Conservation (phyloP, 2,797 vertebrate genomes). For the Sebastes oblongus region DNA sequence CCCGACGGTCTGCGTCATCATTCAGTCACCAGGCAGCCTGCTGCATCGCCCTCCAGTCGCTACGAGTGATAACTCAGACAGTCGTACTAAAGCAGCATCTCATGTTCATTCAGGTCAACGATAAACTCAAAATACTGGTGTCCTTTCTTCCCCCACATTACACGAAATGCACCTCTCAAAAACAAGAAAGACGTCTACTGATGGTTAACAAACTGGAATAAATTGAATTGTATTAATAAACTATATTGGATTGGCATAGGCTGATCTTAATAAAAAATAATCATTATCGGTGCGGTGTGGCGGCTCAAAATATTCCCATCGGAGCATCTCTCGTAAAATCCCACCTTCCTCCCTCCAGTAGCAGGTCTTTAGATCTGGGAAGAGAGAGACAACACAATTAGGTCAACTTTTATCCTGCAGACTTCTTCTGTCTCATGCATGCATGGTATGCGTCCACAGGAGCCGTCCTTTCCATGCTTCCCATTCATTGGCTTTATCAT, state of each 20-base stretch:
- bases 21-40: background rate
- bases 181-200: constrained; percentile 41
- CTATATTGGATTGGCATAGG: constrained; percentile 57
- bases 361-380: constrained; percentile 72
- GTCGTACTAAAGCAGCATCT: constrained; percentile 29
- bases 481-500: too few species aligned
- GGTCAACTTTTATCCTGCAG: too few species aligned
- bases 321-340: constrained; percentile 66
- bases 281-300: constrained; percentile 34
- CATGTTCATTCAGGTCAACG: constrained; percentile 10
- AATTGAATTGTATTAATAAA: constrained; percentile 44
- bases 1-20: background rate
- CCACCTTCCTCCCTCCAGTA: constrained; percentile 43
- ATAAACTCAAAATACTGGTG: constrained; percentile 34
- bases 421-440: too few species aligned
- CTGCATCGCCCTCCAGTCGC: background rate
- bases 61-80: constrained; percentile 12
- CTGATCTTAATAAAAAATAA: constrained; percentile 67
- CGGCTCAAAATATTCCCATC: constrained; percentile 54
- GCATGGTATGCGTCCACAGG: too few species aligned
- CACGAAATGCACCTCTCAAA: constrained; percentile 40
- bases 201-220: constrained; percentile 39
- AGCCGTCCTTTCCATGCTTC: too few species aligned
- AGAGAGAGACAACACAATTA: background rate
- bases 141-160: background rate